Percentiles rank a stretch among this genome's conserved stretches.
Evolutionary conservation across 2,888 invertebrate genomes (phyloP).

Genomic region (Seira sanloemensis): DNA sequence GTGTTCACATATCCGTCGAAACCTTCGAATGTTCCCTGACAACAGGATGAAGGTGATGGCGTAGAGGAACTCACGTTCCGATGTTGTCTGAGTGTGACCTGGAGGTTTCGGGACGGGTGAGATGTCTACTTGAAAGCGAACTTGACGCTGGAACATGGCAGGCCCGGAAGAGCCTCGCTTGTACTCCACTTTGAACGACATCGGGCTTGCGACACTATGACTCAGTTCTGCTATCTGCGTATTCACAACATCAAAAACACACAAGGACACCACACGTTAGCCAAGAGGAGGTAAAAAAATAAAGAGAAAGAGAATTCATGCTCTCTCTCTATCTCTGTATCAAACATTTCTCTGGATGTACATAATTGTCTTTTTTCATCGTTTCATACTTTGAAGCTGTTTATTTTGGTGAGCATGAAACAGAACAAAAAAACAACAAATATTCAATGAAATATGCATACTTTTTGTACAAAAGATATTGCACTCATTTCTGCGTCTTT

Average conservation of each 20-base stretch:
- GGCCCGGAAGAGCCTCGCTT: conserved; percentile 95
- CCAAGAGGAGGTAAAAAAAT: conserved; percentile 1
- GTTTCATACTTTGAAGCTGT: neutral
- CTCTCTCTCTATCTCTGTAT: neutral
- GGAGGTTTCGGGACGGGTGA: conserved; percentile 78
- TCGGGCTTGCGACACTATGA: conserved; percentile 98
- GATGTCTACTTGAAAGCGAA: conserved; percentile 87
- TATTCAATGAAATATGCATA: too few species aligned
- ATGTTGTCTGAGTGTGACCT: conserved; percentile 77
- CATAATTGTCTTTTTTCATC: neutral
- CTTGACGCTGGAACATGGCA: conserved; percentile 97
- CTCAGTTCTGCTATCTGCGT: conserved; percentile 94
- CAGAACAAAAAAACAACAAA: too few species aligned
- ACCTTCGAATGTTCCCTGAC: conserved; percentile 95
- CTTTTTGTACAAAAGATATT: too few species aligned
- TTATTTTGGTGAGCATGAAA: neutral
- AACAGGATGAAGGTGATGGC: conserved; percentile 96
- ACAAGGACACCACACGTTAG: too few species aligned
- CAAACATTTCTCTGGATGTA: neutral
- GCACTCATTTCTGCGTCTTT: too few species aligned
- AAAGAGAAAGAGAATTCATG: conserved; percentile 1
- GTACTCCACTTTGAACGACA: conserved; percentile 98
- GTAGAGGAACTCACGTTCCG: conserved; percentile 82
- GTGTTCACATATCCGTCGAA: conserved; percentile 96
- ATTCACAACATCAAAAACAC: neutral